These are phyloP conservation scores for Chaetodon trifasciatus DNA, from an alignment of 2,797 vertebrate species.

Conservation along the genomic window DNA sequence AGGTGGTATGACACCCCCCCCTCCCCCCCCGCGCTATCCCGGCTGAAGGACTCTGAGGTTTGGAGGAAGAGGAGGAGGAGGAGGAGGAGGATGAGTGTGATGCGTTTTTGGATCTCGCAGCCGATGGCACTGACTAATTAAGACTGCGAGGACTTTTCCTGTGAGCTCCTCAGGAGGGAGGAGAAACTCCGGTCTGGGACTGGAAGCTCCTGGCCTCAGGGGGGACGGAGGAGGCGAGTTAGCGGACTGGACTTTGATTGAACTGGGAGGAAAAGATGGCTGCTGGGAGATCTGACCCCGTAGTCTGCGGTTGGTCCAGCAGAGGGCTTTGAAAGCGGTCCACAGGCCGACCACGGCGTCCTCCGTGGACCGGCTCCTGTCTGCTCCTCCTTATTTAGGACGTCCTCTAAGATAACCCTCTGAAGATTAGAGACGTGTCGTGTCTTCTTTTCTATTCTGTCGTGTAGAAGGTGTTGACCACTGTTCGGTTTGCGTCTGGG, in stretches of 20 bases:
- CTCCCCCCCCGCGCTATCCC: conserved; percentile 53
- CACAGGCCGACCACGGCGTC: background rate
- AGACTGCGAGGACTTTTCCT: conserved; percentile 43
- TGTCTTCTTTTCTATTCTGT: conserved; percentile 47
- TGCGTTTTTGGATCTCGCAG: conserved; percentile 11
- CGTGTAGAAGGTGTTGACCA: conserved; percentile 85
- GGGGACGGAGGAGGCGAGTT: background rate
- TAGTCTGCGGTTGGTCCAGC: background rate
- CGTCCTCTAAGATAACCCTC: conserved; percentile 68
- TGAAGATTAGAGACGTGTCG: conserved; percentile 76
- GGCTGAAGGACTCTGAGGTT: conserved; percentile 54
- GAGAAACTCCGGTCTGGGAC: conserved; percentile 44
- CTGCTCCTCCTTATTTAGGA: conserved; percentile 78
- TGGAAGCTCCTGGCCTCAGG: background rate
- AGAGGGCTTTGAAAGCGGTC: background rate
- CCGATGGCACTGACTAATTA: conserved; percentile 46
- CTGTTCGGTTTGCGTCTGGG: conserved; percentile 72
- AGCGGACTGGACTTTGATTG: background rate
- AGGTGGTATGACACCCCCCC: conserved; percentile 94
- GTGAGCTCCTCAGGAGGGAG: conserved; percentile 15
- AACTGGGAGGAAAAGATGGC: conserved; percentile 5
- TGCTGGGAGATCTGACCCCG: conserved; percentile 1
- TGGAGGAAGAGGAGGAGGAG: conserved; percentile 52
- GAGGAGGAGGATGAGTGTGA: conserved; percentile 14
- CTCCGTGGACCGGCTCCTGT: conserved; percentile 73